These are phyloP conservation scores for Eudasyphora cyanicolor DNA, from an alignment of 2,888 invertebrate genomes.

Conservation along the genomic window DNA sequence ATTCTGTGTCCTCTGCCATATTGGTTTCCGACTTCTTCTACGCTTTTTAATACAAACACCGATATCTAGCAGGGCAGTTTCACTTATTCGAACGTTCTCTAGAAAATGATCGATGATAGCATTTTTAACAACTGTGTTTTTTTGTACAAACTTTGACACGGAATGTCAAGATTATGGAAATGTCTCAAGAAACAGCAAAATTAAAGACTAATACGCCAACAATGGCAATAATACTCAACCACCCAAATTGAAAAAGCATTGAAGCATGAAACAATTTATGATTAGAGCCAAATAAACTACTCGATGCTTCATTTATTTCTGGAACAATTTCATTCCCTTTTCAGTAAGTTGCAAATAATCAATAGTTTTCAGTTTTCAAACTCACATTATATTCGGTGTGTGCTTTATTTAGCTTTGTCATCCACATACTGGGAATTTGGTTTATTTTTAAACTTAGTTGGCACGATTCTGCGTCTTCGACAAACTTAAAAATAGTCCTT, in stretches of 20 bases:
- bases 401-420: not conserved
- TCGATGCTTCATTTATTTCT: not conserved
- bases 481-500: slow-evolving; percentile 9
- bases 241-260: not conserved
- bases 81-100: not conserved
- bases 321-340: not conserved
- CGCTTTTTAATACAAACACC: not conserved
- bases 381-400: not conserved
- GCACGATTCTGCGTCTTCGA: not conserved
- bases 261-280: not conserved
- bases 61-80: not conserved
- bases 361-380: not conserved
- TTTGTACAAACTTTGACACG: not conserved
- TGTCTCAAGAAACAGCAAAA: not conserved
- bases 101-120: not conserved
- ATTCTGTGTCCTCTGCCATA: slow-evolving; percentile 94
- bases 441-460: slow-evolving; percentile 32
- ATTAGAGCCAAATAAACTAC: not conserved
- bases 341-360: not conserved
- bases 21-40: slow-evolving; percentile 37
- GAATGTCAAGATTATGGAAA: not conserved
- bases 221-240: not conserved
- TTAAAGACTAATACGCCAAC: not conserved
- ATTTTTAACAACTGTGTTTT: not conserved
- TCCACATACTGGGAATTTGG: slow-evolving; percentile 5